A percentile compares a stretch with the other conserved stretches of the same genome.
Conservation (phyloP, 2,888 invertebrate species). For the Syrphus vitripennis region DNA sequence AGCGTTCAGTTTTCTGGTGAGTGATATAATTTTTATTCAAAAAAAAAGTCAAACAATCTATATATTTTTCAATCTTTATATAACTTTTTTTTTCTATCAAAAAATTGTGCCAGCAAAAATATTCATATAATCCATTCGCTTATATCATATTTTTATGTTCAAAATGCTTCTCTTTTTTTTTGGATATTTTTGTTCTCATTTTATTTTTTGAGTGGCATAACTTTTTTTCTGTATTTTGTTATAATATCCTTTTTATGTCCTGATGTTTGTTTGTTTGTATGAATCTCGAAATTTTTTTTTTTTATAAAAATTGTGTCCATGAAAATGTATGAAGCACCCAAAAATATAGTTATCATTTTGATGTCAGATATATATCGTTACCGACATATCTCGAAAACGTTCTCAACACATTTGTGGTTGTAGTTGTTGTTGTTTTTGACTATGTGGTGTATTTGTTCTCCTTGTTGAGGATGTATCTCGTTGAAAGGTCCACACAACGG, state of each 20-base stretch:
- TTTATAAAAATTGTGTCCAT: constrained; percentile 5
- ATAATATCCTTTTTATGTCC: constrained; percentile 10
- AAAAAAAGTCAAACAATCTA: constrained; percentile 32
- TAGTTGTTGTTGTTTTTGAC: background rate
- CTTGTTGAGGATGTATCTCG: constrained; percentile 13
- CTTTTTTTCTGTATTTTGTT: constrained; percentile 11
- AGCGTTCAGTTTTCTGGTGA: constrained; percentile 79
- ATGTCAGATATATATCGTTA: background rate
- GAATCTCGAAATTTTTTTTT: background rate
- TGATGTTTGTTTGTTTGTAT: constrained; percentile 26
- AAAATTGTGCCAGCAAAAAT: constrained; percentile 36
- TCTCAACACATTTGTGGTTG: constrained; percentile 51
- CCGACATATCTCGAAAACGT: constrained; percentile 18
- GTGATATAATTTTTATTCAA: constrained; percentile 68
- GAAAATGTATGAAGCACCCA: constrained; percentile 37
- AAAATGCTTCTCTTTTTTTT: constrained; percentile 32
- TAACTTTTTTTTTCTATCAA: constrained; percentile 11
- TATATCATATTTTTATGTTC: constrained; percentile 39
- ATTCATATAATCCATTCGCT: constrained; percentile 57
- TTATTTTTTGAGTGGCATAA: constrained; percentile 43
- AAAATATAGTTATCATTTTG: constrained; percentile 57
- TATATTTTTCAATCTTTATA: constrained; percentile 11
- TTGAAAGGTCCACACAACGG: constrained; percentile 51
- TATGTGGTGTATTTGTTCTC: background rate
- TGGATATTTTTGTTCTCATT: constrained; percentile 12